These are phyloP conservation scores for Enteromius fasciolatus DNA, from an alignment of 2,797 vertebrate genomes.

Conservation along the genomic window DNA sequence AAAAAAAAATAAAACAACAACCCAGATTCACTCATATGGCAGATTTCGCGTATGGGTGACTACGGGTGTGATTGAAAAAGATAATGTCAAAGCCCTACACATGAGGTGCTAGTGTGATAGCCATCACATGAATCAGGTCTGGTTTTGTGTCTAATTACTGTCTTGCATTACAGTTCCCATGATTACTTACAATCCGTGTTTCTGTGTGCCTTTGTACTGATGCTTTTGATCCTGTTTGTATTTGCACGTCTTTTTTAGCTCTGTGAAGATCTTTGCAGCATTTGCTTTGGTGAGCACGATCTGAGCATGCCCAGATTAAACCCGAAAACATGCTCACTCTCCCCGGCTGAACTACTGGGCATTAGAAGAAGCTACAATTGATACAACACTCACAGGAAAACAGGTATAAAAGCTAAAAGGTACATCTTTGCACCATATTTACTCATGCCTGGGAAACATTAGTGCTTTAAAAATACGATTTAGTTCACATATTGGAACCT, in stretches of 20 bases:
- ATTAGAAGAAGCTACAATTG: neutral
- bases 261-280: slow-evolving; percentile 14
- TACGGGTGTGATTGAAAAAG: slow-evolving; percentile 33
- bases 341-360: neutral
- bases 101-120: neutral
- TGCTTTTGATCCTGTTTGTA: slow-evolving; percentile 22
- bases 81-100: neutral
- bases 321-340: slow-evolving; percentile 16
- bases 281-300: neutral
- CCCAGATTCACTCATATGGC: slow-evolving; percentile 56
- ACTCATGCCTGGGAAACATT: neutral
- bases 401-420: neutral
- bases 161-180: neutral
- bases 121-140: slow-evolving; percentile 5
- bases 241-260: slow-evolving; percentile 18
- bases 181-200: slow-evolving; percentile 5
- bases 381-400: neutral
- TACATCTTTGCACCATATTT: neutral
- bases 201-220: slow-evolving; percentile 19
- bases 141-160: neutral
- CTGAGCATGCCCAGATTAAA: neutral
- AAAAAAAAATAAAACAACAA: neutral
- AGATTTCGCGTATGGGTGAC: slow-evolving; percentile 57
- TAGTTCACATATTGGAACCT: neutral
- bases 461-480: neutral